Percentiles rank a stretch among this genome's conserved stretches.
These are phyloP conservation scores for mouse (Mus musculus) DNA, from an alignment of 2,113 vertebrate genomes.

Conservation along the genomic window DNA sequence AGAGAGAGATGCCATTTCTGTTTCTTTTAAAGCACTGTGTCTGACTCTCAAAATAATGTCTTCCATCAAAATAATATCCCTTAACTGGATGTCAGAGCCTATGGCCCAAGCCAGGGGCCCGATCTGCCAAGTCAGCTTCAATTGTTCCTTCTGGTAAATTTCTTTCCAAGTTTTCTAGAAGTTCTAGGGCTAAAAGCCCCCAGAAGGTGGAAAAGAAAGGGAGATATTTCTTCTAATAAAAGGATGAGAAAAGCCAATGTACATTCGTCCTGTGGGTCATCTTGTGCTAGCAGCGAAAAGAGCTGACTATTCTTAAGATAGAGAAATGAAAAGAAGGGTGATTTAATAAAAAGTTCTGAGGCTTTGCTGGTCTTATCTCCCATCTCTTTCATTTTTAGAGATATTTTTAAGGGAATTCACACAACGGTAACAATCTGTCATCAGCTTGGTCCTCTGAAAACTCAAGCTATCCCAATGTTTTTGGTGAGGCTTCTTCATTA, in stretches of 20 bases:
- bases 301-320: constrained; percentile 64
- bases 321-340: constrained; percentile 72
- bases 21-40: constrained; percentile 49
- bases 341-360: constrained; percentile 68
- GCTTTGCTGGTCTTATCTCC: constrained; percentile 62
- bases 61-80: constrained; percentile 56
- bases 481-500: constrained; percentile 29
- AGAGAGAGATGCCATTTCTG: constrained; percentile 42
- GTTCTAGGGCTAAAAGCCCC: constrained; percentile 54
- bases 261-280: constrained; percentile 56
- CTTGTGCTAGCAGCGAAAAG: constrained; percentile 62
- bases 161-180: constrained; percentile 59
- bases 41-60: constrained; percentile 52
- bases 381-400: constrained; percentile 66
- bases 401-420: constrained; percentile 61
- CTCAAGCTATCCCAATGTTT: constrained; percentile 3
- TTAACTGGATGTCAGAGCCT: constrained; percentile 33
- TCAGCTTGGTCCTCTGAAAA: constrained; percentile 36
- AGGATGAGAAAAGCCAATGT: constrained; percentile 60
- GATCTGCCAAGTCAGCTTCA: constrained; percentile 34
- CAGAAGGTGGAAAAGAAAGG: constrained; percentile 60
- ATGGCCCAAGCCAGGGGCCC: background rate
- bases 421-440: constrained; percentile 32
- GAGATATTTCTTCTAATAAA: constrained; percentile 69
- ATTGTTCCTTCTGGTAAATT: constrained; percentile 24